Evolutionary conservation across 2,113 vertebrate species (phyloP), one percentile per base, ranked within the genome.

Genomic region (Merops nubicus): DNA sequence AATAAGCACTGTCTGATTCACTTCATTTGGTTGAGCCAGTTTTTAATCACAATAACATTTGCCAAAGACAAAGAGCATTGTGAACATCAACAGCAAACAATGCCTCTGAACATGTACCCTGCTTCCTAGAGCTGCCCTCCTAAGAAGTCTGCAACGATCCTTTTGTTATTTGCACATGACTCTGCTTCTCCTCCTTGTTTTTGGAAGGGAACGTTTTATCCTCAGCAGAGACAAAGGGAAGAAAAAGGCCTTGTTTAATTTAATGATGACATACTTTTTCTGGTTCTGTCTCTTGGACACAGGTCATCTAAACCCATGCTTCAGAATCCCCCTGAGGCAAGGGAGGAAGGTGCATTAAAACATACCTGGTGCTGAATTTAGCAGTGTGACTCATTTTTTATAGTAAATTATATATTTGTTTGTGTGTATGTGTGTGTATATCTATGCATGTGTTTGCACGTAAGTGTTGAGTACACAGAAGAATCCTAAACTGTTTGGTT

Each of bases 21-120:
- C 19, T 93, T 78, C 21, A 81, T 86, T 86, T 86, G 63, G 22
- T 70, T 69, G 36, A 91, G 80, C 28, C 38, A 60, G 31, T 62
- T 79, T 89, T 86, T 78, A 87, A 92, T 89, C 36, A 12, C 56
- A 91, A 62, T 77, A 89, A 72, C 53, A 91, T 95, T 87, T 91
- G 21, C 70, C 89, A 87, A 89, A 95, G 70, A 94, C 87, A 96
- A 96, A 95, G 64, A 59, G 28, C 76, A 75, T 93, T 94, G 81
- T 88, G 57, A 56, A 53, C 26, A 82, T 19, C 53, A 91, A 81
- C 74, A 92, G 48, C 81, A 93, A 97, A 89, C 73, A 93, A 78
- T 88, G 81, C 85, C 72, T 70, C 42, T 85, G 81, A 85, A 76
- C 36, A 8, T 38, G 88, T 60, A 92, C n/a, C 62, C 47, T 0